These are phyloP conservation scores for Ferdinandea cuprea DNA, from an alignment of 2,888 invertebrate genomes.

Conservation along the genomic window DNA sequence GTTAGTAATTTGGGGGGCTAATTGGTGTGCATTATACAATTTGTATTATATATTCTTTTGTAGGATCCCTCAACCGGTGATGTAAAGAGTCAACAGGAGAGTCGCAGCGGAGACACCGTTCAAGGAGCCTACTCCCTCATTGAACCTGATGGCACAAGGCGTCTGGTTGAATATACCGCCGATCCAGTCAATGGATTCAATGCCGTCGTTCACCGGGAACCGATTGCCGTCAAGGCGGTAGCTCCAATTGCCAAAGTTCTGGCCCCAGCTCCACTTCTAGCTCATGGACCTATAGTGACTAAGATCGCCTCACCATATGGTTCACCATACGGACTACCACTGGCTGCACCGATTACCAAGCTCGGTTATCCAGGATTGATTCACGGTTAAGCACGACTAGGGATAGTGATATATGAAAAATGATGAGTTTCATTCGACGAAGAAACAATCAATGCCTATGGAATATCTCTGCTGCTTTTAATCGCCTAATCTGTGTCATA, in stretches of 20 bases:
- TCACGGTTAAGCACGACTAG: conserved; percentile 57
- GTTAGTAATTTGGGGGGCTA: conserved; percentile 78
- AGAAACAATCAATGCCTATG: conserved; percentile 60
- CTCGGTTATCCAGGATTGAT: conserved; percentile 67
- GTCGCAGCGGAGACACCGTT: conserved; percentile 84
- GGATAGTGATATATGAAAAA: conserved; percentile 2
- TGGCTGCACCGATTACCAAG: conserved; percentile 44
- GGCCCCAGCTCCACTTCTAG: conserved; percentile 77
- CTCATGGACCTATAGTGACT: conserved; percentile 71
- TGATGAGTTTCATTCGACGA: conserved; percentile 23
- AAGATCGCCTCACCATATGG: conserved; percentile 66
- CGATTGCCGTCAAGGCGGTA: conserved; percentile 82
- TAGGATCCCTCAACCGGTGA: conserved; percentile 84
- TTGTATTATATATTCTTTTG: not conserved
- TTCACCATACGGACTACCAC: conserved; percentile 47
- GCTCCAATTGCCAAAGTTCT: conserved; percentile 78
- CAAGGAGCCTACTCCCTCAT: conserved; percentile 84
- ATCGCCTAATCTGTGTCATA: conserved; percentile 73
- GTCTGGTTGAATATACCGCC: conserved; percentile 85
- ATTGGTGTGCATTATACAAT: not conserved
- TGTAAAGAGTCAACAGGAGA: conserved; percentile 85
- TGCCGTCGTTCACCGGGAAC: conserved; percentile 84
- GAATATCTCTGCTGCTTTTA: conserved; percentile 64
- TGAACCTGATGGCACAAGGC: conserved; percentile 85
- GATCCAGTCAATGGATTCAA: conserved; percentile 86